Base-by-base conservation (phyloP, 2,113 vertebrate species). In the Lates calcarifer region DNA sequence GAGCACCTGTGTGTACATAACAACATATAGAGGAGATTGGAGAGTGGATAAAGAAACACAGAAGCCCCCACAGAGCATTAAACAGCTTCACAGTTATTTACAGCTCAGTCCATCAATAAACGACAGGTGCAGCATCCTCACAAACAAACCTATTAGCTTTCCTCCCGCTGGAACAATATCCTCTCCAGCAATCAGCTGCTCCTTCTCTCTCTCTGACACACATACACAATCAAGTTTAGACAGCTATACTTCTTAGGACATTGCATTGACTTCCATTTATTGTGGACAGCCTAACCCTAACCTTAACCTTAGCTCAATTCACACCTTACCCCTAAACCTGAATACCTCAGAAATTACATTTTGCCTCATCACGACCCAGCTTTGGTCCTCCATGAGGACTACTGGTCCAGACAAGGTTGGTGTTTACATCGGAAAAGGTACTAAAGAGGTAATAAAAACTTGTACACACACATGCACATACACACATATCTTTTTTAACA, bases 71-170 rank as follows among this genome's bases (percentile, higher is more conserved):
- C 35, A 20, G 37, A 70, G 37, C 62, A 63, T 64, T 84, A 63
- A 84, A 81, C 77, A 83, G 77, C 76, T 82, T 90, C 78, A 81
- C 74, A 79, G 87, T 91, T 94, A 93, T 93, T 91, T 92, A 89
- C 84, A 91, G 91, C 80, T 86, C 89, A 79, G 29, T 90, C 88
- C 77, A 86, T 92, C 86, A 93, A 88, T 87, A 84, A 90, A 71
- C 26, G 47, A 87, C 94, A 94, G 91, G 90, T 92, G 93, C 89
- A 86, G 73, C 83, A 82, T 91, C 85, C 76, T 81, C 84, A 88
- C 81, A 90, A 89, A 87, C 87, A 94, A 84, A 81, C 82, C 77
- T 88, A 91, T 91, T 94, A 89, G 80, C 86, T 92, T 91, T 88
- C 82, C 77, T 85, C 84, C 75, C 66, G 2, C 71, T 84, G 87